These are phyloP conservation scores for Pseudorectes ferrugineus DNA, from an alignment of 2,113 vertebrate species.

Conservation along the genomic window DNA sequence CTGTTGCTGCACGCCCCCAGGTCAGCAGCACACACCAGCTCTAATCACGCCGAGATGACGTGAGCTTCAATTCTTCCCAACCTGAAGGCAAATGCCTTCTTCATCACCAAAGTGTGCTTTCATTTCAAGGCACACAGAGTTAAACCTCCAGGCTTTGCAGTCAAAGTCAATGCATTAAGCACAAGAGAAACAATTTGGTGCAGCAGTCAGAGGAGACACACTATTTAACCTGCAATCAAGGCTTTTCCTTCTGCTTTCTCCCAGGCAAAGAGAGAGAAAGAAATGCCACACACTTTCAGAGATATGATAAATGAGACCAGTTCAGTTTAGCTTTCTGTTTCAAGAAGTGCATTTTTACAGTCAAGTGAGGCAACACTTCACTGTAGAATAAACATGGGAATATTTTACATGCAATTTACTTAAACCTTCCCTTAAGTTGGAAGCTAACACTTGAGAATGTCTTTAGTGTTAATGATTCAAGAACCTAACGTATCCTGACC, in stretches of 20 bases:
- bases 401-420: neutral
- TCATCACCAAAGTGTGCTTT: constrained; percentile 1
- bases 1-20: constrained; percentile 40
- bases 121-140: constrained; percentile 28
- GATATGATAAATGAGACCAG: neutral
- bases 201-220: neutral
- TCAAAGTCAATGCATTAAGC: neutral
- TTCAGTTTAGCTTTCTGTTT: neutral
- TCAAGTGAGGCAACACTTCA: constrained; percentile 17
- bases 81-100: constrained; percentile 57
- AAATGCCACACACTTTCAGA: neutral
- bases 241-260: neutral
- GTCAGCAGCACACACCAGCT: constrained; percentile 29
- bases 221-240: neutral
- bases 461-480: neutral
- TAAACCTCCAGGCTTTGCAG: constrained; percentile 4
- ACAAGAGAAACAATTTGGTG: neutral
- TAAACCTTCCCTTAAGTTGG: neutral
- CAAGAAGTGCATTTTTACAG: constrained; percentile 6
- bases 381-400: neutral
- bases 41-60: neutral
- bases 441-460: neutral
- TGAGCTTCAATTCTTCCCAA: constrained; percentile 41
- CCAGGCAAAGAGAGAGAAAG: neutral
- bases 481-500: neutral